Evolutionary conservation across 2,797 vertebrate genomes (phyloP).

Genomic region (Lacerta bilineata): DNA sequence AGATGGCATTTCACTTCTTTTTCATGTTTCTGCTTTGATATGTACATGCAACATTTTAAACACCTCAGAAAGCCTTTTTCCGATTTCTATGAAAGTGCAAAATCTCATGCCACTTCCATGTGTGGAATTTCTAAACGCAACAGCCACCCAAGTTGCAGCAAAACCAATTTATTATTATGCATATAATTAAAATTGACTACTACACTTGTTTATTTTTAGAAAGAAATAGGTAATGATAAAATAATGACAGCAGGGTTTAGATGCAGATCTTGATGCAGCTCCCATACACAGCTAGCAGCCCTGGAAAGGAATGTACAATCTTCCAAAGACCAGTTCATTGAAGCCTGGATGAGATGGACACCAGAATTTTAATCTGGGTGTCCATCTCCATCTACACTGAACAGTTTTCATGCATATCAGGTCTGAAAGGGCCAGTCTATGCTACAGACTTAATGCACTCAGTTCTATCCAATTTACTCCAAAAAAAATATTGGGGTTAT

Average conservation of each 20-base stretch:
- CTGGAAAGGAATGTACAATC: background rate
- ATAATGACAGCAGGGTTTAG: background rate
- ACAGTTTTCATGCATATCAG: background rate
- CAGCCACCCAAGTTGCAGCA: background rate
- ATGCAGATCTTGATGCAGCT: background rate
- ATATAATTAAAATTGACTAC: background rate
- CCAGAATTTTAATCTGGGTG: background rate
- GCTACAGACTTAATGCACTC: background rate
- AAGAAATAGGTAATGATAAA: background rate
- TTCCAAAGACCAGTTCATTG: background rate
- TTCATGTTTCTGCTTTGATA: background rate
- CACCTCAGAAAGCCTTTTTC: conserved; percentile 1
- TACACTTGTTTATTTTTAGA: background rate
- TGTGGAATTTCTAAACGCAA: background rate
- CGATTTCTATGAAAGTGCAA: background rate
- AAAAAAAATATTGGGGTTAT: too few relatives aligned
- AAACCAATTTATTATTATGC: background rate
- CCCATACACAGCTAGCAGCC: background rate
- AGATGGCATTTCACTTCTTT: conserved; percentile 7
- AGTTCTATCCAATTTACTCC: background rate
- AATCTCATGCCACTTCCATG: background rate
- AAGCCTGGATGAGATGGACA: background rate
- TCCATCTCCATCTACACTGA: background rate
- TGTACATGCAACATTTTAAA: conserved; percentile 27
- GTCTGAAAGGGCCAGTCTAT: background rate